phyloP scores from a whole-genome alignment of 2,888 invertebrate species.

The Myathropa florea region DNA sequence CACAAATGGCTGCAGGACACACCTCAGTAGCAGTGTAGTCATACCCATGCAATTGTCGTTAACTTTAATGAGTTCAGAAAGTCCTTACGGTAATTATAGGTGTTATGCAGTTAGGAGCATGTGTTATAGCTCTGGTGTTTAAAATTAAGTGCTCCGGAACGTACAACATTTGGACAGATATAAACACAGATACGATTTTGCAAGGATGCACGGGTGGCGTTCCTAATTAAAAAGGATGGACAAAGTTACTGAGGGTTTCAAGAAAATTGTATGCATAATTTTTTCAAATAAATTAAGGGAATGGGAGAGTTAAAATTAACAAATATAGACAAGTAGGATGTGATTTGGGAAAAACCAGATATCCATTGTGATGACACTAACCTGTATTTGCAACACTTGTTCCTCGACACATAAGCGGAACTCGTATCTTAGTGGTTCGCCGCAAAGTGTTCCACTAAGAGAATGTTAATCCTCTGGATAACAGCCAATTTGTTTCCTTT shows the following conservation, averaged over 20 bases:
- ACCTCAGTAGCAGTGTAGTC: background rate
- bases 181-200: background rate
- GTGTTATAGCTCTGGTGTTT: constrained; percentile 32
- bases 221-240: background rate
- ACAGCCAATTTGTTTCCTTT: no score
- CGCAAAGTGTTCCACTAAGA: no score
- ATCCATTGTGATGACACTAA: no score
- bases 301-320: no score
- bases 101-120: constrained; percentile 57
- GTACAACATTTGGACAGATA: background rate
- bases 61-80: constrained; percentile 47
- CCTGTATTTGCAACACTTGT: no score
- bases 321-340: no score
- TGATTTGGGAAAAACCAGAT: no score
- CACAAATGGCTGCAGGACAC: constrained; percentile 4
- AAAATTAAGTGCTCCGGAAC: constrained; percentile 39
- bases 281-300: no score
- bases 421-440: no score
- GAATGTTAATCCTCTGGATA: no score
- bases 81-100: constrained; percentile 50
- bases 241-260: background rate
- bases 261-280: no score
- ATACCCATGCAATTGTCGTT: constrained; percentile 39
- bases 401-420: no score
- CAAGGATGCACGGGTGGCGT: background rate